Conservation (phyloP, 2,797 vertebrate genomes). For the Ceryle rudis region DNA sequence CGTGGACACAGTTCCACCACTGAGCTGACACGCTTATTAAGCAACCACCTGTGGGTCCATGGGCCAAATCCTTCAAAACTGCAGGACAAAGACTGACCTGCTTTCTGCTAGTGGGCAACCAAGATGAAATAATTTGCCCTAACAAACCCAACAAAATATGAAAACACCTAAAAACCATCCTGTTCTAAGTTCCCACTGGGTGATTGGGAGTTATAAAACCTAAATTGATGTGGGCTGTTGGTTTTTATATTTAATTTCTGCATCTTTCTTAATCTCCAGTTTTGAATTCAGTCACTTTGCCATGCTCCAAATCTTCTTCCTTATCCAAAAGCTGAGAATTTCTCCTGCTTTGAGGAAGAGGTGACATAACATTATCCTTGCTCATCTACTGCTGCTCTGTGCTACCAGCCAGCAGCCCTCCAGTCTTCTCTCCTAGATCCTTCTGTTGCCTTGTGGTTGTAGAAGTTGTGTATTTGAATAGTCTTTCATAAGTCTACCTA, state of each 20-base stretch:
- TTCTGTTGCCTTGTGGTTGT: neutral
- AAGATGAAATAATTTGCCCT: neutral
- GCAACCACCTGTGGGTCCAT: neutral
- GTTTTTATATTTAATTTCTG: neutral
- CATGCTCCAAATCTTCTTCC: neutral
- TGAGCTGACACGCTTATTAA: neutral
- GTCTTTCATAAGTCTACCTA: neutral
- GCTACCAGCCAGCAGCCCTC: neutral
- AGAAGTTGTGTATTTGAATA: neutral
- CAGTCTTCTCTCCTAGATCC: neutral
- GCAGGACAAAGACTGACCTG: neutral
- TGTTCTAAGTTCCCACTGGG: neutral
- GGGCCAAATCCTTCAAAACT: neutral
- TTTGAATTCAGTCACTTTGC: neutral
- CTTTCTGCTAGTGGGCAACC: neutral
- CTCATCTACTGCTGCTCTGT: neutral
- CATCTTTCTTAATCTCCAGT: neutral
- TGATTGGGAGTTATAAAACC: neutral
- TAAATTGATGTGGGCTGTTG: accelerated
- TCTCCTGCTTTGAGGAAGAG: neutral
- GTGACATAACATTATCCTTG: neutral
- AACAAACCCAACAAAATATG: neutral
- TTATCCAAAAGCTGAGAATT: neutral
- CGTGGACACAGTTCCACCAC: neutral
- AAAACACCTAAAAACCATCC: neutral